phyloP scores from a whole-genome alignment of 2,888 invertebrate species.

The Philereme transversata region DNA sequence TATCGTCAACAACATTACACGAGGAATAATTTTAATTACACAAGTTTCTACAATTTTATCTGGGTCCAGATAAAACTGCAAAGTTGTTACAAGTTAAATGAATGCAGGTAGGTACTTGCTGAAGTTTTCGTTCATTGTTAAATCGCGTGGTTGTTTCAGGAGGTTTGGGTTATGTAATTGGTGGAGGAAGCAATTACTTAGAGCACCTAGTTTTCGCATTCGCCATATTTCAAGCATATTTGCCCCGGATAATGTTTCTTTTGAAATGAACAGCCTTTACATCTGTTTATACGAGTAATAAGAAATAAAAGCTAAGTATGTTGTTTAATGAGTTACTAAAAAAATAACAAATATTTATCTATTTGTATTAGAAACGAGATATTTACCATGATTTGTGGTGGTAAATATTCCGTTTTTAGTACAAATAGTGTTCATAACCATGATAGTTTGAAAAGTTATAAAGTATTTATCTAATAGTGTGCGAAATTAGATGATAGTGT shows the following conservation, averaged over 20 bases:
- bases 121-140: conserved; percentile 54
- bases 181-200: conserved; percentile 56
- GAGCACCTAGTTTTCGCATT: conserved; percentile 33
- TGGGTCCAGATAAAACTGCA: conserved; percentile 37
- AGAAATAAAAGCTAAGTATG: too few species aligned
- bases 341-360: too few species aligned
- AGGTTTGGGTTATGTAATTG: conserved; percentile 50
- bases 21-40: conserved; percentile 31
- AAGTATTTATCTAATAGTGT: too few species aligned
- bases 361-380: background rate
- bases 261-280: background rate
- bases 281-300: too few species aligned
- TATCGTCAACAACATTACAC: conserved; percentile 14
- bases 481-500: too few species aligned
- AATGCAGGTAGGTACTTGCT: conserved; percentile 39
- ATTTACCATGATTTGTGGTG: too few species aligned
- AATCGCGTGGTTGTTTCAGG: conserved; percentile 56
- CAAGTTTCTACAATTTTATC: conserved; percentile 34
- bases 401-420: too few species aligned
- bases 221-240: conserved; percentile 23
- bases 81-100: conserved; percentile 41
- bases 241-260: background rate
- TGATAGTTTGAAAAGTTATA: too few species aligned
- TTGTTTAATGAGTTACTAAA: too few species aligned
- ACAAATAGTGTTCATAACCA: too few species aligned